Evolutionary conservation across 30 jellyfish, hydroid and myxozoan genomes (phyloP), one percentile per base, ranked within the genome.

Genomic region (Aurelia coerulea): DNA sequence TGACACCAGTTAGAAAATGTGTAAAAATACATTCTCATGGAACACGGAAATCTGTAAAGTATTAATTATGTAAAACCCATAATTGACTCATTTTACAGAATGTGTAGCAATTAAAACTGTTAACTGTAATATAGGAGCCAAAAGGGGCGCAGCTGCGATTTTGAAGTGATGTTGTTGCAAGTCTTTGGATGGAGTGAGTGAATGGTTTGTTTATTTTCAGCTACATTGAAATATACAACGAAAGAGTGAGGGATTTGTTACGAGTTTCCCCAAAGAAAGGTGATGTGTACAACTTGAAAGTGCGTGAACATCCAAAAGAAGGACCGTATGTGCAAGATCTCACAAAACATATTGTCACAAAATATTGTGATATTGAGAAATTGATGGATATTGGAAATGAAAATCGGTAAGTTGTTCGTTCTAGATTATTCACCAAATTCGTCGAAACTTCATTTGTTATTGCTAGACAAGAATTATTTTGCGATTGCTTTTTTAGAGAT

Each of bases 211-310:
- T 76, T 37, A 10, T 70, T 72, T 69, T 31, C 51, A 89, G 97
- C 52, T 89, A 72, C 84, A 53, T 89, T 10, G 97, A 89, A 60
- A 89, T 89, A 5, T 89, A 89, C 90, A 89, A 89, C 42, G 97
- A 89, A 67, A 73, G 93, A 89, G 97, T 89, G 14, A 35, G 97
- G 60, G 97, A 89, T 82, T 52, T 89, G 34, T 79, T 89, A 65
- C 88, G 97, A 18, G 78, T 93, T 18, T 29, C 97, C 9, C 97
- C 97, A 58, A 89, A 89, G 97, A 89, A 89, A 67, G 97, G 97
- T 33, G 97, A 89, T 76, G 89, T 81, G 14, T 89, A 68, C 88
- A 89, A 89, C 54, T 56, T 89, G 83, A 89, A 89, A 66, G 97
- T 89, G 18, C 79, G 97, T 5, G 97, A 89, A 68, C 97, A 89